These are phyloP conservation scores for Sebastes fasciatus DNA, from an alignment of 2,113 vertebrate species.

Conservation along the genomic window DNA sequence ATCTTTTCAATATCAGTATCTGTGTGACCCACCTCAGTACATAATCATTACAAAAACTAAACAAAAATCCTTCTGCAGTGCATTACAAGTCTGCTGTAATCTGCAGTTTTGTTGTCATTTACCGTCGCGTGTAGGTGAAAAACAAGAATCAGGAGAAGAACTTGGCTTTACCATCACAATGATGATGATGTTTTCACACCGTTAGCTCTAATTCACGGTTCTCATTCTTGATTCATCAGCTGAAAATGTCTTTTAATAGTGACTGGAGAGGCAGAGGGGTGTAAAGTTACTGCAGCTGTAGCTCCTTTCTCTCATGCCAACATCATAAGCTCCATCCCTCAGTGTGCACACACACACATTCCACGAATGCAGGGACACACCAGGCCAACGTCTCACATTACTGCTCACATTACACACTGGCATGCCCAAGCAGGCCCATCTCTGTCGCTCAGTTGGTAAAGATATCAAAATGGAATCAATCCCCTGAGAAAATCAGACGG, in stretches of 20 bases:
- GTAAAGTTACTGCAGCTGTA: constrained; percentile 54
- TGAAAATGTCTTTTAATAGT: constrained; percentile 45
- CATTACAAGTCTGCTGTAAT: too few relatives aligned
- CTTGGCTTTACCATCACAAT: too few relatives aligned
- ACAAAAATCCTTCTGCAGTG: too few relatives aligned
- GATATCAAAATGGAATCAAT: constrained; percentile 2
- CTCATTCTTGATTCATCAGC: constrained; percentile 2
- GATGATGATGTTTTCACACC: neutral
- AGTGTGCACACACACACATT: constrained; percentile 18
- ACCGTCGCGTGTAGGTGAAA: too few relatives aligned
- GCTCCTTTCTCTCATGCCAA: constrained; percentile 57
- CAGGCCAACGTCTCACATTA: constrained; percentile 58
- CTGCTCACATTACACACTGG: constrained; percentile 58
- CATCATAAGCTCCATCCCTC: constrained; percentile 52
- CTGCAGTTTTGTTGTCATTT: too few relatives aligned
- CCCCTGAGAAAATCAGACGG: neutral
- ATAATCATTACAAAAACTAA: too few relatives aligned
- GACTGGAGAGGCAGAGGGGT: constrained; percentile 36
- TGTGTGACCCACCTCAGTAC: too few relatives aligned
- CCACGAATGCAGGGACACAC: constrained; percentile 40
- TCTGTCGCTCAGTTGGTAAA: constrained; percentile 22
- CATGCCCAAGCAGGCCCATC: constrained; percentile 54
- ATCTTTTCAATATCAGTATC: too few relatives aligned
- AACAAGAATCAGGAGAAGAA: too few relatives aligned
- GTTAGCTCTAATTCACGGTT: neutral